Base-by-base conservation (phyloP, 2,888 invertebrate genomes). In the Mongoloraphidia duomilia region DNA sequence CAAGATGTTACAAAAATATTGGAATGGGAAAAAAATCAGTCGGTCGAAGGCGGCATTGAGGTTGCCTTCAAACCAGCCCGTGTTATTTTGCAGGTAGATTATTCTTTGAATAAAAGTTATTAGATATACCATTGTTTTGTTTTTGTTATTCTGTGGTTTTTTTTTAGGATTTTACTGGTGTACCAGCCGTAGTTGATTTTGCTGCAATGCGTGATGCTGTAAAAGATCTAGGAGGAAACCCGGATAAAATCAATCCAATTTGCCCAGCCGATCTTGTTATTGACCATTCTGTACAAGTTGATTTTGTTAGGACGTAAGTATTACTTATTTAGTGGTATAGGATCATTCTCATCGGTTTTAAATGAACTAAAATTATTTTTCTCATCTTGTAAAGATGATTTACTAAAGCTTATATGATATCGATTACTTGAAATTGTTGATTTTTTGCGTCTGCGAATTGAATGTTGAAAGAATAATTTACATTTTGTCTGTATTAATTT, bases 181-280 rank as follows among this genome's bases (percentile, higher is more conserved):
- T 98, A 0, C 97, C 97, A 1, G 96, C 95, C 0, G 93, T 98
- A 26, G 97, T 98, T 1, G 97, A 98, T 69, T 93, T 98, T 71
- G 97, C 97, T 11, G 94, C 95, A 1, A 97, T 98, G 97, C 75
- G 97, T 51, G 95, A 96, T 68, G 94, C 95, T 0, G 91, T 98
- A 0, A 79, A 84, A 57, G 70, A 74, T 17, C 71, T 97, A 5
- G 87, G 87, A 0, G 95, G 94, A 0, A 77, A 96, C 70, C 88
- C 95, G 0, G 77, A 91, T 57, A 86, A 84, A 65, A 96, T 98
- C 60, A 97, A 98, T 72, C 97, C 97, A 0, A 82, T 91, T 50
- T 97, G 96, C 61, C 96, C 97, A 0, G 93, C 94, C 0, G 97
- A 98, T 71, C 75, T 98, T 56, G 96, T 98, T 40, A 95, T 98